Percentiles rank a stretch among this genome's conserved stretches.
These are phyloP conservation scores for Benthochromis sp. DNA, from an alignment of 2,113 vertebrate species.

Conservation along the genomic window DNA sequence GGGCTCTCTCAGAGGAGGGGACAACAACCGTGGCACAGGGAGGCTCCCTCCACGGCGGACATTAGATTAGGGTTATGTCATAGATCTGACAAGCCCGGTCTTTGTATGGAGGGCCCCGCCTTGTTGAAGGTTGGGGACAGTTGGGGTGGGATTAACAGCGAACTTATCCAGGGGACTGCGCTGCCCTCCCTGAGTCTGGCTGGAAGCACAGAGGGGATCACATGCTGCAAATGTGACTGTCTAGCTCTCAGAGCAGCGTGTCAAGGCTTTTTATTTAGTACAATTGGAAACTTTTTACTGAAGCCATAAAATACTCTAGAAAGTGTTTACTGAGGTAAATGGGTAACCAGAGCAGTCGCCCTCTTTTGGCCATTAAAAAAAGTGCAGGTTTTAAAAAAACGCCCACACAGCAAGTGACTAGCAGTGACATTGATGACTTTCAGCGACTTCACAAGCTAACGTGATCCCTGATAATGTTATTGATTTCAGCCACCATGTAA, in stretches of 20 bases:
- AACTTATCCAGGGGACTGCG: not conserved
- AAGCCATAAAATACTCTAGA: not conserved
- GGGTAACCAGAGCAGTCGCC: not conserved
- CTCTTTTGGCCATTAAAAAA: not conserved
- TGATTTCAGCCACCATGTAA: not conserved
- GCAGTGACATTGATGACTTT: not conserved
- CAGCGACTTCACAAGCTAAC: not conserved
- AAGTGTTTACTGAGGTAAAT: not conserved
- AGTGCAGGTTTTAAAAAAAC: not conserved
- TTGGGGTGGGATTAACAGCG: not conserved
- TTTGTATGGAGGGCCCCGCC: constrained; percentile 24
- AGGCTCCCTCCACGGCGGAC: not conserved
- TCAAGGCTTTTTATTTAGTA: not conserved
- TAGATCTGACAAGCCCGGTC: constrained; percentile 26
- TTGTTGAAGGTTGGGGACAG: constrained; percentile 13
- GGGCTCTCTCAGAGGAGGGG: constrained; percentile 24
- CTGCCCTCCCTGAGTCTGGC: not conserved
- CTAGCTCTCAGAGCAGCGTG: not conserved
- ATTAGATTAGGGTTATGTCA: constrained; percentile 35
- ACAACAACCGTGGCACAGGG: not conserved
- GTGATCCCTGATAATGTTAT: not conserved
- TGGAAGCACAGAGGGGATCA: not conserved
- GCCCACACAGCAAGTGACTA: not conserved
- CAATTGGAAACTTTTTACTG: not conserved
- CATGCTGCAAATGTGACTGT: not conserved